Evolutionary conservation across 2,888 invertebrate species (phyloP), one percentile per base, ranked within the genome.

Genomic region (Clusia tigrina): DNA sequence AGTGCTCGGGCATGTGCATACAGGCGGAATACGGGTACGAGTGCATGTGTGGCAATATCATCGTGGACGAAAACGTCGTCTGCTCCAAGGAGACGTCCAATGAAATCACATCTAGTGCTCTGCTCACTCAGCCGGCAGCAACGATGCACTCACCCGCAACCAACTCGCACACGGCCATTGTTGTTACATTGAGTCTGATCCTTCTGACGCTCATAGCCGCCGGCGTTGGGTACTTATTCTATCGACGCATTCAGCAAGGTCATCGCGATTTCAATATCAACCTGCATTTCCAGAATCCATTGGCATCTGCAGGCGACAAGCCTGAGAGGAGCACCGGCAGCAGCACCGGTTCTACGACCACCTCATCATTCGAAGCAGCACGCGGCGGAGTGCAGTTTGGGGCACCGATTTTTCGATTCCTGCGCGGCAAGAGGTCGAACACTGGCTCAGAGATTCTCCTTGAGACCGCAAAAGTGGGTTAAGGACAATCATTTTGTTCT

Each of bases 1-100:
- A 81, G 23, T 92, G 92, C 73, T 78, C 83, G 0, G 86, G 89
- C 61, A 81, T 92, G 73, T 92, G 92, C 76, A 83, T 91, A 2
- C 85, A 87, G 38, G 84, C 84, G 10, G 83, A 85, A 52, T 74
- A 80, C 2, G 81, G 82, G 1, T 81, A 85, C 10, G 84, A 83
- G 64, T 90, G 90, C 71, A 78, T 89, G 65, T 90, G 90, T 69
- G 83, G 84, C 53, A 81, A 86, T 74, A 72, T 72, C 3, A 67
- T 81, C 22, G 81, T 86, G 1, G 68, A 71, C 20, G 80, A 83
- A 58, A 71, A 75, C 12, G 77, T 78, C 17, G 63, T 62, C 26
- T 87, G 87, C 68, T 68, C 75, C 2, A 64, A 67, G 2, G 67
- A 58, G 20, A 55, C 58, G 22, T 70, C 67, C 22, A 80, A 75